Conservation (phyloP, 2,113 vertebrate species). For the Tamias sibiricus region DNA sequence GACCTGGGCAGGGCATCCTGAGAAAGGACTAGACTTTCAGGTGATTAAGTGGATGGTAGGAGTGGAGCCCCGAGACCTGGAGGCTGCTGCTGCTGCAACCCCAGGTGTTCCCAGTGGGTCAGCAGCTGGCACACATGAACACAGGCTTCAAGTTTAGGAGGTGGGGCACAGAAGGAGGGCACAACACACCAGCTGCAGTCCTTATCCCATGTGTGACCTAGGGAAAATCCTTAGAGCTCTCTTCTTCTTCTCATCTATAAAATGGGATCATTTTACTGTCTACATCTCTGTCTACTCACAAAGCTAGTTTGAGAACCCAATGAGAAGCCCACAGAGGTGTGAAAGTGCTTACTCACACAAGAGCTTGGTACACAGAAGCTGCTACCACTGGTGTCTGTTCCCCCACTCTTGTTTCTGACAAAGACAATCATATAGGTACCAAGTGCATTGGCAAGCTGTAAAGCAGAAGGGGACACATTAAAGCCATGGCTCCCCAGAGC, state of each 20-base stretch:
- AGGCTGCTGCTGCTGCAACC: background rate
- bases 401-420: background rate
- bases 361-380: background rate
- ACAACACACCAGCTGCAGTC: background rate
- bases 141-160: too few species aligned
- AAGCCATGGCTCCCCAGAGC: background rate
- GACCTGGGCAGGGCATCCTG: background rate
- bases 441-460: rapidly evolving
- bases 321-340: rapidly evolving
- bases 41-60: background rate
- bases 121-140: background rate
- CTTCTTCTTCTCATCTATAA: background rate
- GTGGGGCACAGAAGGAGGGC: background rate
- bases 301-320: background rate
- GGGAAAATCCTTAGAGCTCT: background rate
- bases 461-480: rapidly evolving
- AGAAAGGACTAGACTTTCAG: background rate
- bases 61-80: background rate
- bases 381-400: rapidly evolving
- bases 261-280: background rate
- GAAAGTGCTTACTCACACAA: rapidly evolving
- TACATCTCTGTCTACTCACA: background rate
- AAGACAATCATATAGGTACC: background rate
- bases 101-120: background rate
- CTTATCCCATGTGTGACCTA: too few species aligned